These are phyloP conservation scores for Anthopleura sola DNA, from an alignment of 64 coral and sea anemone genomes.

Conservation along the genomic window DNA sequence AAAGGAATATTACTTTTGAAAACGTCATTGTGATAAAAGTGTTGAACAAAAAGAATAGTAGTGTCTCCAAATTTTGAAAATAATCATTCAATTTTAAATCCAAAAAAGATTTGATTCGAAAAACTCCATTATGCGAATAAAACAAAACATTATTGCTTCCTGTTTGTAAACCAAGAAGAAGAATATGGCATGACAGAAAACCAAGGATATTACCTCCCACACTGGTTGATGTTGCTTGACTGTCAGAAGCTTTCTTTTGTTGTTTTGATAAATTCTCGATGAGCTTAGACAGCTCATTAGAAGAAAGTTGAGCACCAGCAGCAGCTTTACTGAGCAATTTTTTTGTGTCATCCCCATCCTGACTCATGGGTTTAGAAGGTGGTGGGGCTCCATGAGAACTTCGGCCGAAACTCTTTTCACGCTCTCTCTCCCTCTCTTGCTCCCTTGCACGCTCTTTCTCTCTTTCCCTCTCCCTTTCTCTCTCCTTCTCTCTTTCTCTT, in stretches of 20 bases:
- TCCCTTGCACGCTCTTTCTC: background rate
- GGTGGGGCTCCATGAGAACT: background rate
- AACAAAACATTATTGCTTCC: too few relatives aligned
- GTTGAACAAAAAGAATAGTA: too few relatives aligned
- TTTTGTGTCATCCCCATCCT: conserved; percentile 39
- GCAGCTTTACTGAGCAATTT: conserved; percentile 72
- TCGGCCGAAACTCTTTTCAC: background rate
- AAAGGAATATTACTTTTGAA: too few relatives aligned
- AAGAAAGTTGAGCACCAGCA: conserved; percentile 63
- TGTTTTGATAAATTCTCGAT: conserved; percentile 81
- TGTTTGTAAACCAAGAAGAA: background rate
- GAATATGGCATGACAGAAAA: background rate
- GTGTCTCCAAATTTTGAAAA: too few relatives aligned
- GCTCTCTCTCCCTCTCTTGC: background rate
- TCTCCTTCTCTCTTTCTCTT: conserved; percentile 2
- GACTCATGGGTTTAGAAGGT: conserved; percentile 29
- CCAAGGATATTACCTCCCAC: conserved; percentile 76
- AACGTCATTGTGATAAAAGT: too few relatives aligned
- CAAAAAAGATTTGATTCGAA: too few relatives aligned
- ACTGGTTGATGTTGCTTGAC: conserved; percentile 34
- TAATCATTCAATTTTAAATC: too few relatives aligned
- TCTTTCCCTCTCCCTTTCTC: background rate
- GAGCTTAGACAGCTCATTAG: conserved; percentile 79
- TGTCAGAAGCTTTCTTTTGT: conserved; percentile 61
- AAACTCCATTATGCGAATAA: too few relatives aligned